These are phyloP conservation scores for Tenthredo notha DNA, from an alignment of 2,888 invertebrate species.

Conservation along the genomic window DNA sequence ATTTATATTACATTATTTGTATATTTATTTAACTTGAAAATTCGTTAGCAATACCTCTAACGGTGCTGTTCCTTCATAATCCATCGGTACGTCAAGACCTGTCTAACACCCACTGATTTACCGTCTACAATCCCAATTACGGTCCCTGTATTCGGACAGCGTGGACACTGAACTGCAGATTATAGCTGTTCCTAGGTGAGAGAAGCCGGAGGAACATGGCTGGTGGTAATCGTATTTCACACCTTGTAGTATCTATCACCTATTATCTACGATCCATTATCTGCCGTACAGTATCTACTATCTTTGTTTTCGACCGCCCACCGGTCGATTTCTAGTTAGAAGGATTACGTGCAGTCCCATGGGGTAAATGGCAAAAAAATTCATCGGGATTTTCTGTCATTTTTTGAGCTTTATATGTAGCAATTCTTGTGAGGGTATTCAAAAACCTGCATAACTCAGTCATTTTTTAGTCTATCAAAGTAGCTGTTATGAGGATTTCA, in stretches of 20 bases:
- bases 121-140: constrained; percentile 33
- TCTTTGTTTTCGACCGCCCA: constrained; percentile 40
- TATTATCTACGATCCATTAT: constrained; percentile 51
- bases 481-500: not conserved
- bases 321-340: constrained; percentile 3
- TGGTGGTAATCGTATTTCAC: constrained; percentile 50
- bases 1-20: constrained; percentile 20
- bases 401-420: not conserved
- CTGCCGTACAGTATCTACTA: constrained; percentile 44
- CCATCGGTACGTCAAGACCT: constrained; percentile 28
- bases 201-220: constrained; percentile 38
- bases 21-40: not conserved
- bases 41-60: not conserved
- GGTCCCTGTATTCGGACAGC: constrained; percentile 38
- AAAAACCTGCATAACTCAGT: not conserved
- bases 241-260: constrained; percentile 50
- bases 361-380: not conserved
- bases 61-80: constrained; percentile 16
- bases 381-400: not conserved
- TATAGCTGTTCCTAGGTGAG: constrained; percentile 48
- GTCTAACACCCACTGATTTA: constrained; percentile 35
- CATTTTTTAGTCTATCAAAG: not conserved
- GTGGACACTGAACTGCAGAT: constrained; percentile 49
- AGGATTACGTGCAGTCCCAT: constrained; percentile 2
- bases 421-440: not conserved